Base-by-base conservation (phyloP, 2,888 invertebrate genomes). In the Mimachlamys varia region DNA sequence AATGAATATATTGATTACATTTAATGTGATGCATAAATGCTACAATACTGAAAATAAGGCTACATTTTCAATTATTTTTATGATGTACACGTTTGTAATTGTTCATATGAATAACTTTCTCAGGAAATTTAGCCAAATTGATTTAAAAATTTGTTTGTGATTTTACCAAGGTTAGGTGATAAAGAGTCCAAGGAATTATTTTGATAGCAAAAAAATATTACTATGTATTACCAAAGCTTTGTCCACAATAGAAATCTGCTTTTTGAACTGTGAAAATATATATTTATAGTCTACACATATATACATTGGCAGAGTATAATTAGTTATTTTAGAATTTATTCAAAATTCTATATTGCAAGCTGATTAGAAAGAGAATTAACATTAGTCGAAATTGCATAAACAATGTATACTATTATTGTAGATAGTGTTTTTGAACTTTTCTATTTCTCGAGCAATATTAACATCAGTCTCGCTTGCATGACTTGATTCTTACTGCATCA, bases 401-500 rank as follows among this genome's bases (percentile, higher is more conserved):
- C 33, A 10, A 10, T n/a, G 27, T 76, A 76, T 33, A 76, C 33
- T 27, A 10, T n/a, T 19, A 62, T 76, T 33, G 58, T 76, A 76
- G 76, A 76, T 76, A 76, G 76, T 76, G 76, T 12, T 76, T 76
- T 76, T 27, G 33, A 76, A 33, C 33, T 33, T 62, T 76, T 10
- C 13, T 10, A 5, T 76, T 27, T 33, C 33, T 12, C 15, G 13
- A 76, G 76, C 27, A 7, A 76, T 76, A 76, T 76, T 76, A 76
- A 76, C 76, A 76, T 76, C 27, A 76, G 76, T 7, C 33, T 76
- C 4, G 76, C 76, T 76, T 76, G 76, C 76, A 76, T 76, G 76
- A 13, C 22, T 76, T 12, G 22, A 76, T 27, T 76, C 76, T 76
- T 27, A 27, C 76, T 76, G 76, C 76, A 76, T 76, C 33, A 76